Percentiles rank a stretch among this genome's conserved stretches.
These are phyloP conservation scores for Dicyrtoma fusca DNA, from an alignment of 2,888 invertebrate species.

Conservation along the genomic window DNA sequence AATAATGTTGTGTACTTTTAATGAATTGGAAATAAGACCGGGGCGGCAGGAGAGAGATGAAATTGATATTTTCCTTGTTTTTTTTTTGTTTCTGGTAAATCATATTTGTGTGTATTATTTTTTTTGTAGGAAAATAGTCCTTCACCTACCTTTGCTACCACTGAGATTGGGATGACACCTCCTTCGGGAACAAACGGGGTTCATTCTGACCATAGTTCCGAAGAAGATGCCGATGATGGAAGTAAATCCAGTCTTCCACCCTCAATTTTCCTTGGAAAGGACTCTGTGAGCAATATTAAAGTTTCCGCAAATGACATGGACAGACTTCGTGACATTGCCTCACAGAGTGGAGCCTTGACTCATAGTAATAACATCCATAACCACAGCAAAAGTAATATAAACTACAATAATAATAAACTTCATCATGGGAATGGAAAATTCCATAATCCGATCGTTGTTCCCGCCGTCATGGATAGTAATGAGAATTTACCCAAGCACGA, in stretches of 20 bases:
- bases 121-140: conserved; percentile 50
- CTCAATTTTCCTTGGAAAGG: conserved; percentile 47
- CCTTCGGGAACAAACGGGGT: conserved; percentile 28
- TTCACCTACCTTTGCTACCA: conserved; percentile 51
- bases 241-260: conserved; percentile 27
- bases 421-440: conserved; percentile 33
- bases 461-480: conserved; percentile 46
- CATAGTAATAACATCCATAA: conserved; percentile 35
- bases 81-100: too few relatives aligned
- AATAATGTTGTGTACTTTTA: too few relatives aligned
- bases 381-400: conserved; percentile 35
- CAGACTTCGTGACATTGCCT: conserved; percentile 47
- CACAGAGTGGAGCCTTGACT: conserved; percentile 42
- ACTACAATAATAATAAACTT: conserved; percentile 36
- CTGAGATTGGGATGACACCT: conserved; percentile 25
- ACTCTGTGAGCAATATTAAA: conserved; percentile 50
- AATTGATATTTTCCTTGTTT: too few relatives aligned
- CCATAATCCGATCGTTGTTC: conserved; percentile 41
- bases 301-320: conserved; percentile 48
- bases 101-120: too few relatives aligned
- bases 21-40: too few relatives aligned
- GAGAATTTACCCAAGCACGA: conserved; percentile 53
- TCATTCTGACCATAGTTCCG: conserved; percentile 41
- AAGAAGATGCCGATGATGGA: conserved; percentile 42
- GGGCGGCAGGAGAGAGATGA: too few relatives aligned